A percentile compares a stretch with the other conserved stretches of the same genome.
Evolutionary conservation across 2,113 vertebrate genomes (phyloP).

Genomic region (Cervus canadensis): DNA sequence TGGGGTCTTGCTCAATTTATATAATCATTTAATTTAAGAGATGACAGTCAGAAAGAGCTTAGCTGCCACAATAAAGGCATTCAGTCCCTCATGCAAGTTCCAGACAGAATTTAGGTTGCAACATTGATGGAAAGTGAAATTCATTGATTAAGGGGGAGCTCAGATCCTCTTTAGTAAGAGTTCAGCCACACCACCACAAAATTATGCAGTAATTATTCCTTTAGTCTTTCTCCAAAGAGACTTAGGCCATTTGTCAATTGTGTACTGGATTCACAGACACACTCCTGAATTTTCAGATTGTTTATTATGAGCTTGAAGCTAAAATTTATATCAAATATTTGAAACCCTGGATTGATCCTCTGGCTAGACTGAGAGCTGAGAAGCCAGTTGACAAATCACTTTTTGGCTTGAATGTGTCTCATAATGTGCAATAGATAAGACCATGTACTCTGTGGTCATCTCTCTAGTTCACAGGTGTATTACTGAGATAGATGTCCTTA

Average conservation of each 20-base stretch:
- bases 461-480: background rate
- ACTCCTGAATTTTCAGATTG: background rate
- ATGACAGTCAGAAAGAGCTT: background rate
- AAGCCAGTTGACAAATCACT: background rate
- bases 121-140: background rate
- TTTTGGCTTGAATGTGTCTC: background rate
- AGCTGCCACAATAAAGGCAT: background rate
- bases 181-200: background rate
- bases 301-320: background rate
- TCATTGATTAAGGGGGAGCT: background rate
- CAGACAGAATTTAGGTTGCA: background rate
- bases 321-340: background rate
- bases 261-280: background rate
- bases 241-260: background rate
- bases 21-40: background rate
- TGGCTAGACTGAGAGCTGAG: background rate
- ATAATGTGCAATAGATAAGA: fast-evolving
- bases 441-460: fast-evolving
- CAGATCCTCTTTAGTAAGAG: background rate
- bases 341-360: background rate
- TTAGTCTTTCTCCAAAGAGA: background rate
- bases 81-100: background rate
- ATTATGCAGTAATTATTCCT: background rate
- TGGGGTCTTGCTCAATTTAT: background rate
- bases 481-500: background rate